Evolutionary conservation across 2,113 vertebrate species (phyloP), one percentile per base, ranked within the genome.

Genomic region (Eleginops maclovinus): DNA sequence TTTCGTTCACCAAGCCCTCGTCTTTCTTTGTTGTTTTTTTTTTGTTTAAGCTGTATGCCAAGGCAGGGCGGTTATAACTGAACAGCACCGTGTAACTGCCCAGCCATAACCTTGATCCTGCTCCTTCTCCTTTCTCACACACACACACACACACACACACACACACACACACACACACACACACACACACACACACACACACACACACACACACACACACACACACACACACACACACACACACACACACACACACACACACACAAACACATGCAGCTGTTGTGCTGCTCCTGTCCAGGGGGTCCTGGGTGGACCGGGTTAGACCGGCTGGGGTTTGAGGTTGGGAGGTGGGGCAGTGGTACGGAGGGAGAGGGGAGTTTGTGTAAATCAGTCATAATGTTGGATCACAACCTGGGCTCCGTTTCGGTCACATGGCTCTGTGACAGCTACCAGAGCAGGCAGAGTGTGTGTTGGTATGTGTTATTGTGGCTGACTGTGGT

Each of bases 401-500:
- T 76, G 63, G 64, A 72, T 69, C 70, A 78, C 62, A 56, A 67
- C 74, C 78, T 46, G 58, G 71, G 58, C 78, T 78, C 69, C 61
- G 53, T 66, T 83, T 77, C 70, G 79, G 85, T 87, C 81, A 44
- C 72, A 62, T 89, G 83, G 83, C 83, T 77, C 76, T 40, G 83
- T 83, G 90, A 89, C 83, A 85, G 81, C 62, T 53, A 77, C 76
- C 85, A 85, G 83, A 4, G 73, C 59, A 44, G 82, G 92, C 78
- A 58, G 77, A 62, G 77, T 78, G 84, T 72, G 81, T 78, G 83
- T 54, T 56, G 71, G 81, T 79, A 63, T 84, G 58, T 1, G 73
- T 71, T 87, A 79, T 77, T 82, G 90, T 86, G 83, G 85, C 63
- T 41, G 51, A 46, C 65, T 67, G 81, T 67, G 65, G 83, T 82